Evolutionary conservation across 2,888 invertebrate genomes (phyloP).

Genomic region (Drosophila mimetica): DNA sequence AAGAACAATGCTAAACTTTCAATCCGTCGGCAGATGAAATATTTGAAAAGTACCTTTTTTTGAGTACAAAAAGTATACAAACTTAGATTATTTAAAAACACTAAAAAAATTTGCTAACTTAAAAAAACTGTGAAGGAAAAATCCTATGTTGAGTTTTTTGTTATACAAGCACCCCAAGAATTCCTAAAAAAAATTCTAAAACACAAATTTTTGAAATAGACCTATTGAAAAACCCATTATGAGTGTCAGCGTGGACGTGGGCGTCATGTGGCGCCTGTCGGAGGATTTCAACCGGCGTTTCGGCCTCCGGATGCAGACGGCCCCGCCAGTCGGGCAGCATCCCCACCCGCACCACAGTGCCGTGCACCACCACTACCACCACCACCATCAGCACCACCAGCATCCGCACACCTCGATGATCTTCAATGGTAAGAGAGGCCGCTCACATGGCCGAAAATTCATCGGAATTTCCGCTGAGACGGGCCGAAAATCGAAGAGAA

Average conservation of each 20-base stretch:
- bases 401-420: slow-evolving; percentile 77
- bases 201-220: slow-evolving; percentile 1
- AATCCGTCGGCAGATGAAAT: too few relatives aligned
- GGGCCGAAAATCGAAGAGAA: not conserved
- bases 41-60: too few relatives aligned
- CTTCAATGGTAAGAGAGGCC: slow-evolving; percentile 58
- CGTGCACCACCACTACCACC: slow-evolving; percentile 65
- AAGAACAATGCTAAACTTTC: too few relatives aligned
- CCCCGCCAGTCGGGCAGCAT: slow-evolving; percentile 75
- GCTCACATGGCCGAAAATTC: slow-evolving; percentile 20
- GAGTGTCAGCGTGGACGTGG: slow-evolving; percentile 85
- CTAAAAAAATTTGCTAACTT: too few relatives aligned
- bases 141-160: too few relatives aligned
- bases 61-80: too few relatives aligned
- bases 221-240: slow-evolving; percentile 52
- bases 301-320: slow-evolving; percentile 83
- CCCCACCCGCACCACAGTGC: slow-evolving; percentile 48
- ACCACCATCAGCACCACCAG: slow-evolving; percentile 56
- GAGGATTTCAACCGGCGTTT: slow-evolving; percentile 84
- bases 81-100: too few relatives aligned
- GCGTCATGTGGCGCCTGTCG: slow-evolving; percentile 85
- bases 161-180: too few relatives aligned
- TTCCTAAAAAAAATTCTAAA: too few relatives aligned
- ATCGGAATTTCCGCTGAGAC: slow-evolving; percentile 38
- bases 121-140: too few relatives aligned